Evolutionary conservation across 2,113 vertebrate species (phyloP), one percentile per base, ranked within the genome.

Genomic region (Cettia cetti): DNA sequence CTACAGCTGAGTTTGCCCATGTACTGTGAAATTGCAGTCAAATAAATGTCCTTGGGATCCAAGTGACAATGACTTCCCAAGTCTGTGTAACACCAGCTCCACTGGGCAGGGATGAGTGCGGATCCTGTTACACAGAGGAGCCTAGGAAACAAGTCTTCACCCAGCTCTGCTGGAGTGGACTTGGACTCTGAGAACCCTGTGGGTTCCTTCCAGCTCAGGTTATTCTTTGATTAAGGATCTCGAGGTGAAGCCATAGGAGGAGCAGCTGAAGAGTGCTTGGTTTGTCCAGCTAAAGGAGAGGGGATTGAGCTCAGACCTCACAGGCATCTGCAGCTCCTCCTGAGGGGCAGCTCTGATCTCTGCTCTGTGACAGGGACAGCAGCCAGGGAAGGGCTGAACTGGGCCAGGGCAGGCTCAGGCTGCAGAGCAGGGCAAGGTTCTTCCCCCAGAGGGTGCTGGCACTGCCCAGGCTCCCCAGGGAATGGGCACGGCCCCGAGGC

Each of bases 301-400:
- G 13, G 3, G 14, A 33, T 30, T 40, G 14, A 45, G 10, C 7
- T 30, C 42, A 65, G 50, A 57, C 7, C 35, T 35, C 61, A 6
- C 21, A 2, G 31, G 10, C 1, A 3, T 13, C 50, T n/a, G 49
- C 40, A 54, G 20, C 24, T 63, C 30, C 40, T 63, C 56, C 28
- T 0, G 0, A 47, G 14, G 27, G 18, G 16, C 49, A 40, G 20
- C 13, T 71, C 40, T 0, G 0, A 17, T 31, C 10, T 54, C 65
- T 21, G 28, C n/a, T 30, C 12, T 79, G 40, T 2, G 47, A n/a
- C 64, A 63, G 47, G 12, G 23, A 45, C 18, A 69, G 37, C 1
- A 37, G 0, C 16, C 33, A 60, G 64, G 56, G 19, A 4, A 47
- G 0, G 0, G 64, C 39, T 87, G 74, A 30, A 56, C 33, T 78